Percentiles rank a stretch among this genome's conserved stretches.
phyloP scores from a whole-genome alignment of 2,797 vertebrate species.

The Catharus ustulatus region DNA sequence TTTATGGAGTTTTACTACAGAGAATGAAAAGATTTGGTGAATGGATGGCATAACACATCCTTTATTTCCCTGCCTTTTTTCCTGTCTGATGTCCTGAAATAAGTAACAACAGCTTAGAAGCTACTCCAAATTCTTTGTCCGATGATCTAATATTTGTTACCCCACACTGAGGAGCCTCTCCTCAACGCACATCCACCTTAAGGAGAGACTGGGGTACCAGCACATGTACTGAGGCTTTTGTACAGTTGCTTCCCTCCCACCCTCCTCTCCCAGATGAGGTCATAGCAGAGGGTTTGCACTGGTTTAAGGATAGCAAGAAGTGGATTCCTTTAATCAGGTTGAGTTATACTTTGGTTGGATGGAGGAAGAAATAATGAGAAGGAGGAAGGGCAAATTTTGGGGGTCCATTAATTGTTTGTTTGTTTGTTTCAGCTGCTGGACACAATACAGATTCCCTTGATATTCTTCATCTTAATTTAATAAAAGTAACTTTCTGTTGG shows the following conservation, averaged over 20 bases:
- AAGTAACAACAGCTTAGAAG: neutral
- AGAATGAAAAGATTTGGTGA: neutral
- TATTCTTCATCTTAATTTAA: neutral
- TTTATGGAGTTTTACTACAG: neutral
- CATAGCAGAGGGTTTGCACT: neutral
- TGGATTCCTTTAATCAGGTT: neutral
- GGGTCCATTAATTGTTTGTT: neutral
- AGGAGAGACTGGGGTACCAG: neutral
- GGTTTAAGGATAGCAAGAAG: neutral
- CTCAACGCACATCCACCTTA: neutral
- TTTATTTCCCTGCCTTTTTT: neutral
- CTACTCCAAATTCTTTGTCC: neutral
- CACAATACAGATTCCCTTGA: neutral
- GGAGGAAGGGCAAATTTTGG: neutral
- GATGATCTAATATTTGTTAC: rapidly evolving
- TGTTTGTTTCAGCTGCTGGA: neutral
- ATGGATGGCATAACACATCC: rapidly evolving
- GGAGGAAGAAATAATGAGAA: neutral
- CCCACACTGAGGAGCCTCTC: no score
- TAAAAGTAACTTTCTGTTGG: neutral
- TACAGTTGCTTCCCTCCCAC: neutral
- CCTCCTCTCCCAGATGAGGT: neutral
- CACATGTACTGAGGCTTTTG: neutral
- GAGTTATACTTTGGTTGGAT: neutral
- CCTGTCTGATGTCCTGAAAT: neutral